Evolutionary conservation across 2,797 vertebrate species (phyloP), one percentile per base, ranked within the genome.

Genomic region (Prunella strophiata): DNA sequence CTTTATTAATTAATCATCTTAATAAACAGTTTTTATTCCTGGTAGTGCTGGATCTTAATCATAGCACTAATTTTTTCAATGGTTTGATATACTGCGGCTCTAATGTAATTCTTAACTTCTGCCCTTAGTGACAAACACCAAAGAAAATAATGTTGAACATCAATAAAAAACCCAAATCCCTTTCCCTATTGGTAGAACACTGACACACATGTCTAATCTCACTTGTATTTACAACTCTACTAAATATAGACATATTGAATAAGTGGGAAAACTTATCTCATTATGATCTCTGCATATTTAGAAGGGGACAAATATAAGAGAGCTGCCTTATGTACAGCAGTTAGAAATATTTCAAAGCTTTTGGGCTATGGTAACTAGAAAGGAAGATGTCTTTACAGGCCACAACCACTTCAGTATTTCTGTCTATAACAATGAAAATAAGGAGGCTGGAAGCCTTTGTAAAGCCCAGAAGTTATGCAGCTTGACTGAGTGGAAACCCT

Each of bases 51-150:
- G 9, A 26, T 87, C 34, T 71, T 74, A 76, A 45, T 76, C 10
- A 38, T 15, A 23, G 7, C 4, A 29, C 2, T 48, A 19, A 10
- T 66, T 51, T 88, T 70, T 51, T n/a, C 25, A 66, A 10, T 58
- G 3, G 2, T 32, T 6, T 79, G n/a, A 38, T 50, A 58, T 13
- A 61, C 10, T 13, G 1, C 36, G 9, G 2, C 32, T 91, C 79
- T 58, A 89, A 32, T 20, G 1, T 11, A 67, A 62, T 26, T 62
- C 25, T 55, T 51, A 22, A 6, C 15, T 87, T 85, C 3, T 5
- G 4, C 40, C 11, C 11, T 52, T n/a, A 54, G 23, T 36, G 36
- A 36, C 36, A 52, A 67, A 61, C 32, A 13, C 0, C 0, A 1
- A 29, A 27, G 4, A 48, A 88, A 83, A 66, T 47, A 16, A 34